A percentile compares a stretch with the other conserved stretches of the same genome.
phyloP scores from a whole-genome alignment of 2,113 vertebrate genomes.

The Thamnophis sirtalis region DNA sequence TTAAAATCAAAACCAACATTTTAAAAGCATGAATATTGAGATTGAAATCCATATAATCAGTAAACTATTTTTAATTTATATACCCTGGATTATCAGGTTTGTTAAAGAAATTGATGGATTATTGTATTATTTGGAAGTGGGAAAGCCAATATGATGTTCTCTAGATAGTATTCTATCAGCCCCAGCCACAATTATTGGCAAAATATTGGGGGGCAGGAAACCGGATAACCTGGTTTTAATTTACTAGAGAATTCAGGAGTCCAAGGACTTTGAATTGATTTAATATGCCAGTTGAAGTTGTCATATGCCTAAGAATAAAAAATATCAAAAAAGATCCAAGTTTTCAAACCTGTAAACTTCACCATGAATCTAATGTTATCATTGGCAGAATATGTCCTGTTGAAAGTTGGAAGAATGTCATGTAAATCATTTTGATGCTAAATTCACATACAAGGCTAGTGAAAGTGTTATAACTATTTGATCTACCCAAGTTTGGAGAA shows the following conservation, averaged over 20 bases:
- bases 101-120: not conserved
- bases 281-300: not conserved
- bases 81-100: not conserved
- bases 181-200: not conserved
- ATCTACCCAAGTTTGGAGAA: not conserved
- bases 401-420: not conserved
- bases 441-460: not conserved
- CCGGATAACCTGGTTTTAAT: not conserved
- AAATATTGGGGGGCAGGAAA: not conserved
- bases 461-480: not conserved
- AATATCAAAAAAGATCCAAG: not conserved
- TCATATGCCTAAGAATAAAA: not conserved
- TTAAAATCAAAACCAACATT: conserved; percentile 21
- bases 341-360: not conserved
- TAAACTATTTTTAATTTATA: not conserved
- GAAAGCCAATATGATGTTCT: not conserved
- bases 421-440: not conserved
- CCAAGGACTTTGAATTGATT: not conserved
- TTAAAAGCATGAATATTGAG: conserved; percentile 12
- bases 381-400: not conserved
- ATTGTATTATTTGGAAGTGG: not conserved
- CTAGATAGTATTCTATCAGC: not conserved
- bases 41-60: not conserved
- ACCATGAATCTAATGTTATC: not conserved
- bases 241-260: not conserved